Base-by-base conservation (phyloP, 2,797 vertebrate species). In the Paratrypauchen microcephalus region DNA sequence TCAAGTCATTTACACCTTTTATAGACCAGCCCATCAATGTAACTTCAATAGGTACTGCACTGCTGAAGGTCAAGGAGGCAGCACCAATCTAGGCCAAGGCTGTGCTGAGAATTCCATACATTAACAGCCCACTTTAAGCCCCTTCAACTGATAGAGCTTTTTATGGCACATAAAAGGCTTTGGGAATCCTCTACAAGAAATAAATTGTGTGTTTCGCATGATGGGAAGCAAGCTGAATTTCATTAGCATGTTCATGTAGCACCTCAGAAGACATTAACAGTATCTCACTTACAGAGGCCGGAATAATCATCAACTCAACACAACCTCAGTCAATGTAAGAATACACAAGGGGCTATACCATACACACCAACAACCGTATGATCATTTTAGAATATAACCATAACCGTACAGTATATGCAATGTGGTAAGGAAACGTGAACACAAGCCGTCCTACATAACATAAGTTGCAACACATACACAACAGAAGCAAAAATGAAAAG, bases 51-150 rank as follows among this genome's bases (percentile, higher is more conserved):
- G 75, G 75, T 75, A 55, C 61, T 60, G 57, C 12, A 18, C 76
- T 32, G 36, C 71, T 70, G 63, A 74, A 87, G 86, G 83, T 87
- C 89, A 87, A 64, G 81, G 72, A 78, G 61, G 81, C 24, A 0
- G 67, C 26, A 41, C 41, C 71, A 86, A 39, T 85, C 50, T 87
- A 72, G 83, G 82, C 66, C 85, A 72, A 2, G 23, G 61, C 67
- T 56, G 18, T 21, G 60, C 30, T 15, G 62, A 75, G 66, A 75
- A 45, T 59, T 55, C 48, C 65, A 60, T 1, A 32, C 47, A 45
- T 15, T 65, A 48, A 45, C 11, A 12, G 24, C 6, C 30, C 39
- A 5, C 28, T 62, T 65, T 3, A 0, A 39, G 24, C 36, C 21
- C 18, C 54, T 4, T 16, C 4, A 62, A 66, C 48, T 41, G 23